Evolutionary conservation across 1,140 invertebrate species (phyloP), one percentile per base, ranked within the genome.

Genomic region (Pseudomyrmex concolor): DNA sequence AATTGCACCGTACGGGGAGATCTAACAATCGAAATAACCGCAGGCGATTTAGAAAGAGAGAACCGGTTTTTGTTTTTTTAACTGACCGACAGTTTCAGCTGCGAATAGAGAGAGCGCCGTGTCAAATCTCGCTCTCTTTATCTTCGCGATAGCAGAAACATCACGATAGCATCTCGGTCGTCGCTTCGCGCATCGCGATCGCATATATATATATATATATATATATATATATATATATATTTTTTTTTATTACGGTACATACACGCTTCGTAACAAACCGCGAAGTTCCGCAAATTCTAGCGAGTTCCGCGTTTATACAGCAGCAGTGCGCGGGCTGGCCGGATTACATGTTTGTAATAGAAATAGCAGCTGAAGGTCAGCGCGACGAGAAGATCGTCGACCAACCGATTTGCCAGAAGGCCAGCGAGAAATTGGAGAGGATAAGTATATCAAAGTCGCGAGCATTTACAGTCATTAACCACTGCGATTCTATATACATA

Each of bases 331-430:
- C 45, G 17, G 17, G 10, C 80, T 51, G 13, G 19, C 72, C 72
- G 66, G 71, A 67, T 68, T 60, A 78, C 66, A 63, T 78, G 76
- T 85, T 62, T 82, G 72, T 82, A 87, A 87, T 74, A 84, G 64
- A 87, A 84, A 57, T 57, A 72, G 70, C 64, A 71, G 19, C 72
- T 50, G 48, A 86, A 67, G 54, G 17, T 55, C 85, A 22, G 68
- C 57, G 10, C 17, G 51, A 10, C 51, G 34, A 57, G 9, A 72
- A 86, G 50, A 67, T 59, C 64, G 68, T 43, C 60, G 59, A n/a
- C 57, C 78, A 82, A 57, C 22, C 57, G 78, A 34, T 34, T 34
- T 34, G 45, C 25, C 19, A 34, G 70, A 74, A 63, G 70, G 70
- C 50, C 45, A 54, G 17, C 57, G n/a, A 57, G 34, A 59, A 48